phyloP scores from a whole-genome alignment of 1,140 invertebrate genomes.

The Pentalonia nigronervosa region DNA sequence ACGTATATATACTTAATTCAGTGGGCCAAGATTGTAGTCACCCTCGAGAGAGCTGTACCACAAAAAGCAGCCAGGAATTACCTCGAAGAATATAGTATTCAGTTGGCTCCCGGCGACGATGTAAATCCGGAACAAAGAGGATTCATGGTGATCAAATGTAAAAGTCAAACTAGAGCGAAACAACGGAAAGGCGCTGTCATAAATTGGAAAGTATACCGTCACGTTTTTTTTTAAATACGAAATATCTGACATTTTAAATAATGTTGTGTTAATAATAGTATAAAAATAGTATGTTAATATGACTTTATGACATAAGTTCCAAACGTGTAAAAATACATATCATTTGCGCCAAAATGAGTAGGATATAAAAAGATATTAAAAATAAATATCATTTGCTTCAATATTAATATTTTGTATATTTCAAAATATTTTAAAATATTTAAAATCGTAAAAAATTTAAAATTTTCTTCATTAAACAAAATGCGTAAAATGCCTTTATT shows the following conservation, averaged over 20 bases:
- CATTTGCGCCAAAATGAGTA: too few species aligned
- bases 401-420: too few species aligned
- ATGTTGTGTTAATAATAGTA: not conserved
- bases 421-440: too few species aligned
- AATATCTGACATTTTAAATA: not conserved
- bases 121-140: slow-evolving; percentile 84
- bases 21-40: slow-evolving; percentile 98
- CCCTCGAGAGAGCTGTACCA: slow-evolving; percentile 89
- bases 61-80: slow-evolving; percentile 88
- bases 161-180: slow-evolving; percentile 93
- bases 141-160: slow-evolving; percentile 97
- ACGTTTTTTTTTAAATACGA: not conserved
- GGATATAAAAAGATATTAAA: too few species aligned
- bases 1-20: slow-evolving; percentile 63
- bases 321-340: too few species aligned
- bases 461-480: too few species aligned
- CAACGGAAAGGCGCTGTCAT: slow-evolving; percentile 94
- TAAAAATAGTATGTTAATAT: not conserved
- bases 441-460: too few species aligned
- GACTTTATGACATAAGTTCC: too few species aligned
- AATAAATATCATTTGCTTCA: too few species aligned
- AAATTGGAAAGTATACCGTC: slow-evolving; percentile 90
- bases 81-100: slow-evolving; percentile 94
- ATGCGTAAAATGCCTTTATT: too few species aligned
- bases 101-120: slow-evolving; percentile 83